These are phyloP conservation scores for Bettongia penicillata DNA, from an alignment of 2,113 vertebrate genomes.

Conservation along the genomic window DNA sequence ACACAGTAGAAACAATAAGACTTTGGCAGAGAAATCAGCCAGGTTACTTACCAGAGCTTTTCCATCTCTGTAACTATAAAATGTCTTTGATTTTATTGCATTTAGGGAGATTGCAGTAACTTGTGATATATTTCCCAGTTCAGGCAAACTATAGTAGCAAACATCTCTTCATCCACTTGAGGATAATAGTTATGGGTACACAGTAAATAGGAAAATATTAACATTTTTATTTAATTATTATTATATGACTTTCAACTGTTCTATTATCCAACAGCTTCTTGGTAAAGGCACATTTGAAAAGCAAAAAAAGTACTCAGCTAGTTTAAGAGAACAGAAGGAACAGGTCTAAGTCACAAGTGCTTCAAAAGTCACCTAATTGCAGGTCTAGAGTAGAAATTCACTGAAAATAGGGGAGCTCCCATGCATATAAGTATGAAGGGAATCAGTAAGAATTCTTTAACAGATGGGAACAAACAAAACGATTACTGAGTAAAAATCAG, in stretches of 20 bases:
- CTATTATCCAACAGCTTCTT: neutral
- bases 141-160: neutral
- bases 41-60: neutral
- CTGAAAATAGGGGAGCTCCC: neutral
- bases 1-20: neutral
- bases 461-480: neutral
- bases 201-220: neutral
- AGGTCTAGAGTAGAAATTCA: neutral
- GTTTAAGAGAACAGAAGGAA: neutral
- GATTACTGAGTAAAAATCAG: neutral
- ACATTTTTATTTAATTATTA: neutral
- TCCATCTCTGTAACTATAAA: neutral
- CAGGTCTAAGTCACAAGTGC: neutral
- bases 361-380: neutral
- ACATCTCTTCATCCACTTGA: neutral
- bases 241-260: constrained; percentile 18
- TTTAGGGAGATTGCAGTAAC: neutral
- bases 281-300: neutral
- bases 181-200: neutral
- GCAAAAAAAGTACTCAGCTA: neutral
- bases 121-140: neutral
- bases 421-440: neutral
- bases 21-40: neutral
- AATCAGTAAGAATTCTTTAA: neutral
- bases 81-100: neutral